A percentile compares a stretch with the other conserved stretches of the same genome.
phyloP scores from a whole-genome alignment of 2,888 invertebrate genomes.

The Trichopria drosophilae region DNA sequence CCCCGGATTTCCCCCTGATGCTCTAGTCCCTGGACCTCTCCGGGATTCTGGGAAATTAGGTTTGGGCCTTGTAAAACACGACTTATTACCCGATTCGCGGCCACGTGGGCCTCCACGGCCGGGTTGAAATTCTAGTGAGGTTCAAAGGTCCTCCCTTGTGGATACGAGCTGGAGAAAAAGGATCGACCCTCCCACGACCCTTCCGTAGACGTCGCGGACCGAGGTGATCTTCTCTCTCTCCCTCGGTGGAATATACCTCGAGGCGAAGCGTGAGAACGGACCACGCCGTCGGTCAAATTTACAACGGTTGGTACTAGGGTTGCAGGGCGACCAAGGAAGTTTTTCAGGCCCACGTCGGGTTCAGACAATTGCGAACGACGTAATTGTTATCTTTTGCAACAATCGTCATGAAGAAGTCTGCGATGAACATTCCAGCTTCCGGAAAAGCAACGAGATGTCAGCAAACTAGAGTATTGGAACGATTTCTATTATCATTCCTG shows the following conservation, averaged over 20 bases:
- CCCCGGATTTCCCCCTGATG: constrained; percentile 1
- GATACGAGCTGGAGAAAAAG: constrained; percentile 30
- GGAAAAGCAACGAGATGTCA: too few species aligned
- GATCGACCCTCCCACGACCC: constrained; percentile 49
- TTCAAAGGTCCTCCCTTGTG: constrained; percentile 45
- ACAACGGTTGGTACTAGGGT: constrained; percentile 47
- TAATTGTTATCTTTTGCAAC: too few species aligned
- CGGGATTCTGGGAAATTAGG: constrained; percentile 21
- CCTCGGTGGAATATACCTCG: constrained; percentile 24
- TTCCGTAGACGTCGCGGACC: constrained; percentile 28
- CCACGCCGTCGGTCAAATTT: constrained; percentile 50
- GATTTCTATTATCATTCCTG: too few species aligned
- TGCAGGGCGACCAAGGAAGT: constrained; percentile 39
- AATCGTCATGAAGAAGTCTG: too few species aligned
- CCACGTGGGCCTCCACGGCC: constrained; percentile 7
- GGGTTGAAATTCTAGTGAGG: constrained; percentile 25
- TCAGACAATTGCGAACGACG: too few species aligned
- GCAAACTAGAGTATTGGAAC: too few species aligned
- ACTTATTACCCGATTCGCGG: constrained; percentile 19
- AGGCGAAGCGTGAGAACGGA: constrained; percentile 48
- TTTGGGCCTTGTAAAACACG: constrained; percentile 21
- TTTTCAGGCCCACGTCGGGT: background rate
- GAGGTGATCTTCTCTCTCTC: constrained; percentile 21
- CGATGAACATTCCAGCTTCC: too few species aligned
- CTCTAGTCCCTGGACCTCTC: background rate